Percentiles rank a stretch among this genome's conserved stretches.
phyloP scores from a whole-genome alignment of 2,888 invertebrate species.

The Drosophila suboccidentalis region DNA sequence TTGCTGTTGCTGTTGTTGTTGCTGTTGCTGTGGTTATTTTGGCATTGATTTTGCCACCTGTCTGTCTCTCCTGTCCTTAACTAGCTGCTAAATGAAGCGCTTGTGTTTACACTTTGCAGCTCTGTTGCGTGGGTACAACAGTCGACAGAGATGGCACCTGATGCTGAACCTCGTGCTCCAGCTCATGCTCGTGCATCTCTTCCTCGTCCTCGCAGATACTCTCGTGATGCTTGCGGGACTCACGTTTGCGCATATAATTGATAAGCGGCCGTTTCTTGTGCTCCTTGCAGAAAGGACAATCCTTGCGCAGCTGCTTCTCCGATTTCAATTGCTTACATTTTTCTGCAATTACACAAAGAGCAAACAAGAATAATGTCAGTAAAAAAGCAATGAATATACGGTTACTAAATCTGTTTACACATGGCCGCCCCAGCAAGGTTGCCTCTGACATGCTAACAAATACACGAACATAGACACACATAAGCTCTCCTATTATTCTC shows the following conservation, averaged over 20 bases:
- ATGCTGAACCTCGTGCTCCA: constrained; percentile 60
- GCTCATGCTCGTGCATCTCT: constrained; percentile 84
- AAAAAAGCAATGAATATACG: neutral
- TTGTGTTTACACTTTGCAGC: constrained; percentile 67
- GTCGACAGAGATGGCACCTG: constrained; percentile 49
- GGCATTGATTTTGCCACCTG: constrained; percentile 43
- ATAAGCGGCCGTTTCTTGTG: constrained; percentile 87
- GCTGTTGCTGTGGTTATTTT: constrained; percentile 31
- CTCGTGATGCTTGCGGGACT: constrained; percentile 86
- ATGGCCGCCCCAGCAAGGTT: constrained; percentile 11
- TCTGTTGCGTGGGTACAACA: constrained; percentile 65
- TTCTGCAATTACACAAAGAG: constrained; percentile 63
- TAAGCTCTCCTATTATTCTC: neutral
- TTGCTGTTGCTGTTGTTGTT: constrained; percentile 54
- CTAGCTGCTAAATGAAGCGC: constrained; percentile 13
- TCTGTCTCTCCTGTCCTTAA: constrained; percentile 35
- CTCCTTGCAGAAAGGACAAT: constrained; percentile 87
- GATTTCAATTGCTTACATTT: constrained; percentile 84
- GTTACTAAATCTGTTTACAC: constrained; percentile 22
- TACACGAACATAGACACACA: neutral
- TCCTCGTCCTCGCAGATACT: constrained; percentile 86
- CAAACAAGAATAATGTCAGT: constrained; percentile 8
- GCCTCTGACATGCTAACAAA: constrained; percentile 18
- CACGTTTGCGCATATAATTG: constrained; percentile 84
- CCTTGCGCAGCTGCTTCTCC: constrained; percentile 83